Conservation (phyloP, 1,140 invertebrate species). For the Nephotettix cincticeps region DNA sequence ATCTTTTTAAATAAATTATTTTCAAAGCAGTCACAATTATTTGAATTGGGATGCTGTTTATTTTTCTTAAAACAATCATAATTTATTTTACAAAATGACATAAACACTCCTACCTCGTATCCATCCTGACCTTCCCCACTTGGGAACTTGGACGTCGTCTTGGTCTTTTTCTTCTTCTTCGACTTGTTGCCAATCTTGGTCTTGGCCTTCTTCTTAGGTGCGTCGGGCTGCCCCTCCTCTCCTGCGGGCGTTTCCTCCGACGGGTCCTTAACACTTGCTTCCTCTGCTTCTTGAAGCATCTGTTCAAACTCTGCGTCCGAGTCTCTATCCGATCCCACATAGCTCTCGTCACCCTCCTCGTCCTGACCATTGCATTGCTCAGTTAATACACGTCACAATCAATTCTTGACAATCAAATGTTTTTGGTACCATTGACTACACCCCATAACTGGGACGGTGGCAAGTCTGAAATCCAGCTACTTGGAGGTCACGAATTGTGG, state of each 20-base stretch:
- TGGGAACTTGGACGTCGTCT: constrained; percentile 80
- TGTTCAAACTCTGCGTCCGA: constrained; percentile 94
- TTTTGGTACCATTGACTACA: background rate
- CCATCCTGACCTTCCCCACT: constrained; percentile 78
- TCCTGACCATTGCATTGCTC: constrained; percentile 51
- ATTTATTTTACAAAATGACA: constrained; percentile 43
- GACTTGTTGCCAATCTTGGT: constrained; percentile 90
- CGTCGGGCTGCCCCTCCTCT: constrained; percentile 50
- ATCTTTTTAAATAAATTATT: no score
- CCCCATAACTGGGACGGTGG: no score
- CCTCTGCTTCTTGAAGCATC: constrained; percentile 88
- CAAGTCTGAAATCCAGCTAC: no score
- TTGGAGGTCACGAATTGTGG: no score
- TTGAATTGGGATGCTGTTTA: no score
- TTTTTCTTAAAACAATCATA: no score
- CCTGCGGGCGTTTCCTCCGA: background rate
- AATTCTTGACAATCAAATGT: background rate
- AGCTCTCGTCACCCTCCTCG: constrained; percentile 71
- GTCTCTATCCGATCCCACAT: constrained; percentile 63
- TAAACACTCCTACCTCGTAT: constrained; percentile 58
- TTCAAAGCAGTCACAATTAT: no score
- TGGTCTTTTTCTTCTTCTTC: constrained; percentile 90
- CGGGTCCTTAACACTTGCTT: constrained; percentile 54
- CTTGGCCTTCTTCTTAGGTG: constrained; percentile 78
- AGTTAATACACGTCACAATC: background rate